Percentiles rank a stretch among this genome's conserved stretches.
phyloP scores from a whole-genome alignment of 2,888 invertebrate genomes.

The Lottia gigantea region DNA sequence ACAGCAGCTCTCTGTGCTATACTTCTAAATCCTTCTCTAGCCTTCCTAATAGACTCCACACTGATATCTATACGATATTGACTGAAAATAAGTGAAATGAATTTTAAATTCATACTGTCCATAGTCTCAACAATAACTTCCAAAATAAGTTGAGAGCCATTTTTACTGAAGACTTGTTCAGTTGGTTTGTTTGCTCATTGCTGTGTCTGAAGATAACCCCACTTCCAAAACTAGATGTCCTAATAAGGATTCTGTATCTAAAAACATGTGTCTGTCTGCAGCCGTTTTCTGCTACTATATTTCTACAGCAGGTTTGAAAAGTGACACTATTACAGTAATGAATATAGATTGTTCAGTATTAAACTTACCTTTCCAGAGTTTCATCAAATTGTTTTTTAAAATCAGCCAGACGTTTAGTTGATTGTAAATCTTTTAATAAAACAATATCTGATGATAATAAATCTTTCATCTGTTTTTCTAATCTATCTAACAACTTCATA shows the following conservation, averaged over 20 bases:
- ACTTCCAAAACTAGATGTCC: no score
- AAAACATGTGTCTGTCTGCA: no score
- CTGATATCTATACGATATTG: conserved; percentile 58
- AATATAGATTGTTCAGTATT: no score
- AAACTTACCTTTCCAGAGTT: conserved; percentile 61
- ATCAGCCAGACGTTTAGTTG: conserved; percentile 64
- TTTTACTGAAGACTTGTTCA: not conserved
- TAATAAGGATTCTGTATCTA: no score
- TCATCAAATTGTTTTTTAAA: conserved; percentile 67
- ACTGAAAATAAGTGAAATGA: conserved; percentile 39
- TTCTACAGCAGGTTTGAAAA: no score
- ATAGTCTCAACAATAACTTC: not conserved
- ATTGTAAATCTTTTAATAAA: conserved; percentile 63
- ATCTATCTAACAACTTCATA: conserved; percentile 49
- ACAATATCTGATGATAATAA: conserved; percentile 61
- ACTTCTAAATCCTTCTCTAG: conserved; percentile 61
- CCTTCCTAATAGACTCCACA: conserved; percentile 57
- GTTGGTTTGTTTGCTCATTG: not conserved
- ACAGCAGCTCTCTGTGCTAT: conserved; percentile 65
- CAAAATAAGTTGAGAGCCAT: not conserved
- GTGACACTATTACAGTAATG: no score
- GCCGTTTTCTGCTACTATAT: no score
- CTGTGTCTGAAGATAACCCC: no score
- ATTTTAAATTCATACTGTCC: not conserved
- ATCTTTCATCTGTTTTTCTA: conserved; percentile 61